phyloP scores from a whole-genome alignment of 1,140 invertebrate species.

The Diuraphis noxia region DNA sequence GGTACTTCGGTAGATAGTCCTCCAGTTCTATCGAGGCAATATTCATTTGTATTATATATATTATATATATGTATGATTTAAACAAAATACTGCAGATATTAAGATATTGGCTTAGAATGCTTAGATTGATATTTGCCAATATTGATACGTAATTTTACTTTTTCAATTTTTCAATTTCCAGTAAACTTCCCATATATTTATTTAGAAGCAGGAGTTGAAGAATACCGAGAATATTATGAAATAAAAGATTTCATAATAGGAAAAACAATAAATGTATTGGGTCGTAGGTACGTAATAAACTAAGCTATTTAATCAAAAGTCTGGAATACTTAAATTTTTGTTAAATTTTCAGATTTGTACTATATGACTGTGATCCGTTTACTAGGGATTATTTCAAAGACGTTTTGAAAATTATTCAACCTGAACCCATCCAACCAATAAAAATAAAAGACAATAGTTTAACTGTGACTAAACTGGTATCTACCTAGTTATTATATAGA shows the following conservation, averaged over 20 bases:
- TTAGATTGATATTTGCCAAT: background rate
- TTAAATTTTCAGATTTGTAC: conserved; percentile 65
- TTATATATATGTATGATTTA: background rate
- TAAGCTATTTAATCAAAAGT: background rate
- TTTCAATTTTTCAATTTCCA: background rate
- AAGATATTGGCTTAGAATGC: background rate
- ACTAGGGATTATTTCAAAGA: conserved; percentile 73
- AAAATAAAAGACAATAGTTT: background rate
- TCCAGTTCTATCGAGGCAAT: too few species aligned
- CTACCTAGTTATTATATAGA: background rate
- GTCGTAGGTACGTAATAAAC: conserved; percentile 61
- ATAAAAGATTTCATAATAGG: conserved; percentile 77
- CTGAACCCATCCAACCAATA: conserved; percentile 42
- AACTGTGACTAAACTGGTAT: background rate
- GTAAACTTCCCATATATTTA: conserved; percentile 7
- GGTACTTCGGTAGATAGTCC: too few species aligned
- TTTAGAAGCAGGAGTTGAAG: background rate
- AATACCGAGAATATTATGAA: conserved; percentile 69
- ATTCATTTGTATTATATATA: too few species aligned
- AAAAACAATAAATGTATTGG: conserved; percentile 69
- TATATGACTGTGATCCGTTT: conserved; percentile 79
- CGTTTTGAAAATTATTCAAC: conserved; percentile 57
- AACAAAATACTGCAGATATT: background rate
- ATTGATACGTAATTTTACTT: background rate
- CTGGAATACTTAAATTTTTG: background rate